Evolutionary conservation across 2,113 vertebrate genomes (phyloP), one percentile per base, ranked within the genome.

Genomic region (Campylomormyrus tamandua): DNA sequence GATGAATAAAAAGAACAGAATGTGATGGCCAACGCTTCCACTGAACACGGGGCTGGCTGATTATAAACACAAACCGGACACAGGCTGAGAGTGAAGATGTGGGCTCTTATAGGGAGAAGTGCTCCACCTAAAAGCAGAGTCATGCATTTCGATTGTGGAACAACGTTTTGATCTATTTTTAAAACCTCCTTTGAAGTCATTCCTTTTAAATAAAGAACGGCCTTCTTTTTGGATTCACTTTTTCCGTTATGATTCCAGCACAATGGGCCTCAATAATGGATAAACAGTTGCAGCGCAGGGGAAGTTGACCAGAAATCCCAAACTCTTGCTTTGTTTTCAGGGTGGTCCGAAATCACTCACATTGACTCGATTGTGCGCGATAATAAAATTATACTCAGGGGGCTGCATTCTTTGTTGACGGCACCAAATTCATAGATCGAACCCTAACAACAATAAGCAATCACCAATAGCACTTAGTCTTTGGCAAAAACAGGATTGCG

Each of bases 81-180:
- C 74, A 89, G 19, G 88, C 48, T 46, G 35, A 86, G 50, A 3
- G 10, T 27, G 49, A 70, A 88, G 77, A 89, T 88, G 89, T 45
- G 35, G 9, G 24, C 19, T 24, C 8, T 45, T 35, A 39, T 21
- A 42, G 24, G 53, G 21, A 88, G 35, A 45, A 88, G 58, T 58
- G 39, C 56, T 45, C 53, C 17, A 66, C 35, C 90, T 87, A 89
- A 91, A 90, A 90, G 85, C 84, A 31, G 87, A 50, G 89, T 74
- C 91, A 87, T 90, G 90, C 85, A 92, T 88, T 83, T 90, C 45
- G 92, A 89, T 90, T 91, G 91, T 39, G 39, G 70, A 89, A 31
- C 91, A 89, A 91, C 48, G 74, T 91, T 87, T 90, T 92, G 91
- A 94, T 94, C 90, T 89, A 93, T 94, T 91, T 94, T 95, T 95